Percentiles rank a stretch among this genome's conserved stretches.
Evolutionary conservation across 2,113 vertebrate genomes (phyloP).

Genomic region (Regulus satrapa): DNA sequence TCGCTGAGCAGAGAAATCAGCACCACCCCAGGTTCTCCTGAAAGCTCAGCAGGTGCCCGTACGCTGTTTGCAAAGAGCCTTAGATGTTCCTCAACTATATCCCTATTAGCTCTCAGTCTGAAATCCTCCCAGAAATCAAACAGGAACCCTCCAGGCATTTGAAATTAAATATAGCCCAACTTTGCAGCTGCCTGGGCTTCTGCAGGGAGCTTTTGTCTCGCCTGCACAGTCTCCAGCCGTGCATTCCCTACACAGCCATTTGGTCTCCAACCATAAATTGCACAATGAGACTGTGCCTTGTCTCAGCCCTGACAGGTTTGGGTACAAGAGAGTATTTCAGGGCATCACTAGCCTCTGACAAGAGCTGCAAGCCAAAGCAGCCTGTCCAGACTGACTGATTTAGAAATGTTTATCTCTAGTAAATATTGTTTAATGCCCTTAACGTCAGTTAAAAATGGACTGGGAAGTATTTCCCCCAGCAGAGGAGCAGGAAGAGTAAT

Average conservation of each 20-base stretch:
- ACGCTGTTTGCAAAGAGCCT: neutral
- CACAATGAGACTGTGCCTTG: neutral
- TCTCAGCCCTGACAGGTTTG: neutral
- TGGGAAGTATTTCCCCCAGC: neutral
- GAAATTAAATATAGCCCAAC: neutral
- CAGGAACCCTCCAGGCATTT: neutral
- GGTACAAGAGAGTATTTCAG: neutral
- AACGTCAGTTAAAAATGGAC: neutral
- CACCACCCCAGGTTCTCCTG: neutral
- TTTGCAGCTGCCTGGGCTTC: neutral
- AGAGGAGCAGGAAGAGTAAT: neutral
- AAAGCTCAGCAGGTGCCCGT: neutral
- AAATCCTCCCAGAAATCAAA: neutral
- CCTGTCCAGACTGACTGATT: neutral
- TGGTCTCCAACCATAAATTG: neutral
- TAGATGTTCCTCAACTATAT: neutral
- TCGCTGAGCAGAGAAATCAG: neutral
- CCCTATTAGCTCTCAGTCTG: neutral
- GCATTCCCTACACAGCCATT: neutral
- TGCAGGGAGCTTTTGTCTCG: neutral
- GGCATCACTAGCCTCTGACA: neutral
- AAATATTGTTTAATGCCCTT: neutral
- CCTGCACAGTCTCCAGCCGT: rapidly evolving
- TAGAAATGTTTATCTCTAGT: neutral
- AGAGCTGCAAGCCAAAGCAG: neutral